Evolutionary conservation across 2,113 vertebrate species (phyloP).

Genomic region (Notarius quadriscutis): DNA sequence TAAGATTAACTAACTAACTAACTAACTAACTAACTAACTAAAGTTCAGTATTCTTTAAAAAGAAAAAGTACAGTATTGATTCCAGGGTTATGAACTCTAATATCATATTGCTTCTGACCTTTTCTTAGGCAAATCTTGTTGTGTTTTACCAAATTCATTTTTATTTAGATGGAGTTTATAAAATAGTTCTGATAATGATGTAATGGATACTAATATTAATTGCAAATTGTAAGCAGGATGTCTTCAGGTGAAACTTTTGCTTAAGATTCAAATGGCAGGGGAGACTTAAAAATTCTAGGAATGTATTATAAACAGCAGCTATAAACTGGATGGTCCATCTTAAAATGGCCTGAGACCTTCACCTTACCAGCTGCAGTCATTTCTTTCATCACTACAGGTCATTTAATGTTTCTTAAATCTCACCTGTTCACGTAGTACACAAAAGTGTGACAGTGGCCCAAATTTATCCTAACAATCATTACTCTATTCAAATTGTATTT

Average conservation of each 20-base stretch:
- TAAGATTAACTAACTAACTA: neutral
- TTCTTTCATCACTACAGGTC: slow-evolving; percentile 41
- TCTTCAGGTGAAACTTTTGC: neutral
- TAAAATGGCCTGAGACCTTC: slow-evolving; percentile 36
- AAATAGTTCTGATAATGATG: no score
- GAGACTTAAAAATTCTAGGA: slow-evolving; percentile 43
- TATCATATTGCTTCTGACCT: neutral
- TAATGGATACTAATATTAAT: neutral
- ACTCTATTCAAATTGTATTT: neutral
- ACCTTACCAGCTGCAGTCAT: slow-evolving; percentile 51
- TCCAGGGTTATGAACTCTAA: neutral
- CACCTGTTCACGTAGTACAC: slow-evolving; percentile 29
- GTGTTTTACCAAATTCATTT: neutral
- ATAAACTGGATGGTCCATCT: slow-evolving; percentile 49
- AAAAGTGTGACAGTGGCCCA: neutral
- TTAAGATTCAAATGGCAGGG: neutral
- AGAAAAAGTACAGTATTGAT: neutral
- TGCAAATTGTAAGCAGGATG: neutral
- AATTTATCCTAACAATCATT: neutral
- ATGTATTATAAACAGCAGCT: slow-evolving; percentile 43
- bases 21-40: neutral
- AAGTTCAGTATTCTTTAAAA: neutral
- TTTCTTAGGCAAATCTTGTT: neutral
- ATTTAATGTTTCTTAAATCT: slow-evolving; percentile 56
- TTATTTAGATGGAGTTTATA: neutral